These are phyloP conservation scores for Fistularia commersonii DNA, from an alignment of 2,797 vertebrate species.

Conservation along the genomic window DNA sequence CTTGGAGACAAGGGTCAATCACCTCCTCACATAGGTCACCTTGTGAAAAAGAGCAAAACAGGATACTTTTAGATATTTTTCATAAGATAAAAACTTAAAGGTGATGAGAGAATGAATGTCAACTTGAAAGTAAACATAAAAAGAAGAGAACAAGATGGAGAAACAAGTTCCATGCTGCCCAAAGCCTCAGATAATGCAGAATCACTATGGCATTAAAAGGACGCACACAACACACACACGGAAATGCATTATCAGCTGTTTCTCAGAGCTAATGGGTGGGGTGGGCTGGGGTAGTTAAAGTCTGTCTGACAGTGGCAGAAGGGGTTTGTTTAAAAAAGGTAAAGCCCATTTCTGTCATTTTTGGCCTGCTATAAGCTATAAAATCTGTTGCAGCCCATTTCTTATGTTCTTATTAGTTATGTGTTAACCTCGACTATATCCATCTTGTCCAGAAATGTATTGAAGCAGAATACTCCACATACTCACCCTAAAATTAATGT, in stretches of 20 bases:
- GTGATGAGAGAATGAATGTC: no score
- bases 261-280: neutral
- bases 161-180: conserved; percentile 5
- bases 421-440: neutral
- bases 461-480: no score
- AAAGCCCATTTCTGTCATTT: conserved; percentile 43
- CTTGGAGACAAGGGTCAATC: conserved; percentile 84
- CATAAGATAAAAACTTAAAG: no score
- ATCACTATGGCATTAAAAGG: neutral
- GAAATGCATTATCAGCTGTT: conserved; percentile 2
- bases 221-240: conserved; percentile 15
- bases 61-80: neutral
- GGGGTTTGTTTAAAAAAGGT: conserved; percentile 32
- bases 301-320: neutral
- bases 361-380: conserved; percentile 43
- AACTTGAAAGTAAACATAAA: no score
- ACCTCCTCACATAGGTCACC: conserved; percentile 96
- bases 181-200: conserved; percentile 20
- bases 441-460: rapidly evolving
- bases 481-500: no score
- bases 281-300: neutral
- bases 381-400: conserved; percentile 14
- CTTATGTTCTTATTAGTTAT: conserved; percentile 3
- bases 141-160: neutral
- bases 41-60: conserved; percentile 50